Evolutionary conservation across 2,113 vertebrate species (phyloP).

Genomic region (Felis chaus): DNA sequence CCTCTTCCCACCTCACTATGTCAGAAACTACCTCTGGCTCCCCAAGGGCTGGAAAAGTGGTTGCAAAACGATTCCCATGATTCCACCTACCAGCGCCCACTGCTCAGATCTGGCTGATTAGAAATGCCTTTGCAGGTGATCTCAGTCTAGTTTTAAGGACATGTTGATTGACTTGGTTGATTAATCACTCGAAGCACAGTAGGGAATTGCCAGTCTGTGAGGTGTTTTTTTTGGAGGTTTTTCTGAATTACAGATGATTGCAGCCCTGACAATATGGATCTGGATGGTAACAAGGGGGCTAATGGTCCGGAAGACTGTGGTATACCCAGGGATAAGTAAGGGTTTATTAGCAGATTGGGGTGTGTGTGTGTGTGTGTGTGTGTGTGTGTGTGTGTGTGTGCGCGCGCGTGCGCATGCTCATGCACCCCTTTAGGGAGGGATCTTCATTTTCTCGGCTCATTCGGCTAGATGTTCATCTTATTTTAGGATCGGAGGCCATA

Average conservation of each 20-base stretch:
- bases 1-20: neutral
- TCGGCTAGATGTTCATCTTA: neutral
- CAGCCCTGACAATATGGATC: conserved; percentile 76
- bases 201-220: conserved; percentile 76
- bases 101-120: neutral
- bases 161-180: neutral
- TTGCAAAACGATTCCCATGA: neutral
- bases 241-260: conserved; percentile 78
- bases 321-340: conserved; percentile 35
- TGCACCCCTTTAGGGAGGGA: neutral
- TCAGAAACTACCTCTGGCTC: neutral
- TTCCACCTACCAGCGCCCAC: neutral
- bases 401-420: rapidly evolving
- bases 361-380: neutral
- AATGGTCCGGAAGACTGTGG: conserved; percentile 69
- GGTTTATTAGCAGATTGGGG: conserved; percentile 61
- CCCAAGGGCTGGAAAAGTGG: neutral
- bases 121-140: neutral
- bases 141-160: neutral
- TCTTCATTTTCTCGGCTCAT: neutral
- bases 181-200: conserved; percentile 79
- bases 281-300: conserved; percentile 69
- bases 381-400: no score
- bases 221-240: conserved; percentile 60
- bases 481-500: neutral